Evolutionary conservation across 2,797 vertebrate species (phyloP).

Genomic region (Masticophis lateralis): DNA sequence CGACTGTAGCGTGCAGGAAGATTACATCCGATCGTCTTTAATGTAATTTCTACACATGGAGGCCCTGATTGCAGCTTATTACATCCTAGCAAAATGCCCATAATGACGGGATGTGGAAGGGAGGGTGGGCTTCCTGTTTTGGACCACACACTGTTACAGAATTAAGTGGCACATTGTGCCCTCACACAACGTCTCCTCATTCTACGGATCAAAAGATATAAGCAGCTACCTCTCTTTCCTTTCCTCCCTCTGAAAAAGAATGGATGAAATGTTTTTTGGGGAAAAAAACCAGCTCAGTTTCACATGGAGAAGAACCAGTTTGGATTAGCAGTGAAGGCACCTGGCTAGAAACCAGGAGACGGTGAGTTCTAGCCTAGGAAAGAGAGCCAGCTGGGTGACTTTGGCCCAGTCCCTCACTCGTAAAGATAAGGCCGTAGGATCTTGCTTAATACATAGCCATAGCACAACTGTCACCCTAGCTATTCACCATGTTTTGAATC

Average conservation of each 20-base stretch:
- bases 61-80: not conserved
- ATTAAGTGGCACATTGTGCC: not conserved
- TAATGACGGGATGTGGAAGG: not conserved
- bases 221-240: not conserved
- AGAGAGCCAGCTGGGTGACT: not conserved
- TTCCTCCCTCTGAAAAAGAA: not conserved
- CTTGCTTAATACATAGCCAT: not conserved
- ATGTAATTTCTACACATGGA: not conserved
- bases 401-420: not conserved
- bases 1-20: not conserved
- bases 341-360: not conserved
- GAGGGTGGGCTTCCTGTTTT: not conserved
- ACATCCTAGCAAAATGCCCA: not conserved
- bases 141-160: not conserved
- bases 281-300: not conserved
- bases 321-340: not conserved
- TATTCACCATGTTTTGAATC: not conserved
- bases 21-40: conserved; percentile 28
- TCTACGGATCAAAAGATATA: not conserved
- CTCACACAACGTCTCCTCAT: not conserved
- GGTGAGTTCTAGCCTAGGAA: not conserved
- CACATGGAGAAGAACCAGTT: not conserved
- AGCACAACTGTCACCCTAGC: not conserved
- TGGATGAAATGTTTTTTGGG: not conserved
- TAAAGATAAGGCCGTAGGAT: not conserved